Percentiles rank a stretch among this genome's conserved stretches.
Conservation (phyloP, 1,140 invertebrate genomes). For the Drosophila willistoni region DNA sequence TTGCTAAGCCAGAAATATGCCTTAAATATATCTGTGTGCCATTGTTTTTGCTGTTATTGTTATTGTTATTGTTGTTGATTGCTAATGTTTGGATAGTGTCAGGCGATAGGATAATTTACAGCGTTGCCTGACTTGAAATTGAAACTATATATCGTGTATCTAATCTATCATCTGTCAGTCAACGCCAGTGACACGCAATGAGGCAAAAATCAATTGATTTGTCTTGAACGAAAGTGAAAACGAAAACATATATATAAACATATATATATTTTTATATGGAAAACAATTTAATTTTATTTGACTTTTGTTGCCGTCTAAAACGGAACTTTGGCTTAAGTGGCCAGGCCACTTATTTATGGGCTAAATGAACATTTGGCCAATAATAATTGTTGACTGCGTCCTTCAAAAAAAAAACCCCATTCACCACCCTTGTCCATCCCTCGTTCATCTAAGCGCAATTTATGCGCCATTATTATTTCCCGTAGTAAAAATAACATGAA, state of each 20-base stretch:
- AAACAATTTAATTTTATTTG: constrained; percentile 61
- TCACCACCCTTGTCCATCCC: background rate
- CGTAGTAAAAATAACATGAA: constrained; percentile 55
- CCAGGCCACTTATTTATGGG: constrained; percentile 47
- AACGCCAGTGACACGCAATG: constrained; percentile 17
- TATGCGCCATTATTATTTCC: constrained; percentile 61
- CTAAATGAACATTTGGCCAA: constrained; percentile 54
- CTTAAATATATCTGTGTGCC: constrained; percentile 4
- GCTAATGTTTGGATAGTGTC: constrained; percentile 27
- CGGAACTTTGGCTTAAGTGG: constrained; percentile 51
- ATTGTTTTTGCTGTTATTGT: background rate
- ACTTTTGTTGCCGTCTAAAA: constrained; percentile 49
- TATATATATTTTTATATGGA: constrained; percentile 26
- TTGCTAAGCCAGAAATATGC: constrained; percentile 6
- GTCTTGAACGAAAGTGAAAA: constrained; percentile 23
- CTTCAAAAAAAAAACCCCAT: constrained; percentile 16
- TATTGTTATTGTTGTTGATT: constrained; percentile 15
- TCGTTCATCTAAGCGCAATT: constrained; percentile 53
- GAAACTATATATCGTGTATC: background rate
- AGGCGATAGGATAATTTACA: constrained; percentile 38
- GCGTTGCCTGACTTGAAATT: constrained; percentile 15
- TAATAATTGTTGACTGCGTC: constrained; percentile 44
- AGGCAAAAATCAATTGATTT: constrained; percentile 37
- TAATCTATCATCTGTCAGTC: constrained; percentile 10
- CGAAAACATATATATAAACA: constrained; percentile 34